Conservation (phyloP, 2,888 invertebrate species). For the Podabrus alpinus region DNA sequence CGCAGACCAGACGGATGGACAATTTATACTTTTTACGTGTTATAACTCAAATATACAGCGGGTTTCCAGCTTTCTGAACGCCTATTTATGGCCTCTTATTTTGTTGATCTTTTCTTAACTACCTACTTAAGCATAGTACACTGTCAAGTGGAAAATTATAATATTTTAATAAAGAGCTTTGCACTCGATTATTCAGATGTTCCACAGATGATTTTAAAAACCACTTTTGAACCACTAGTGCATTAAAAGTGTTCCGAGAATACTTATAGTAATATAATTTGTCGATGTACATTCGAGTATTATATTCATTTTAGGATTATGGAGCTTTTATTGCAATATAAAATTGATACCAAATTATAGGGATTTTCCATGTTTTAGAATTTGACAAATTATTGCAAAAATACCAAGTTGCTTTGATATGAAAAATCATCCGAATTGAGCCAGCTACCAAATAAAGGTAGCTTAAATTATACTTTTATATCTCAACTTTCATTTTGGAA, state of each 20-base stretch:
- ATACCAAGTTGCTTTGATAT: no score
- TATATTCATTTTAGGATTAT: no score
- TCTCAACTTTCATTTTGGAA: no score
- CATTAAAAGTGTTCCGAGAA: neutral
- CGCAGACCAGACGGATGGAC: neutral
- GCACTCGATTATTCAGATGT: neutral
- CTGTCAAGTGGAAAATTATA: neutral
- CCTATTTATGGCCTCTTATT: neutral
- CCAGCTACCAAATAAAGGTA: no score
- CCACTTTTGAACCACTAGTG: neutral
- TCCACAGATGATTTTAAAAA: neutral
- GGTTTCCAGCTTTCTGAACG: neutral
- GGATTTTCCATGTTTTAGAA: no score
- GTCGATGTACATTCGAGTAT: neutral
- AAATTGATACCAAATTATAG: no score
- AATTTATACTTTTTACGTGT: neutral
- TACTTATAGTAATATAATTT: neutral
- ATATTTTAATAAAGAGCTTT: neutral
- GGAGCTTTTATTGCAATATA: no score
- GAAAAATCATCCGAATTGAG: no score
- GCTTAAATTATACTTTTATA: no score
- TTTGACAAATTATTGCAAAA: no score
- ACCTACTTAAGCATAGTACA: neutral
- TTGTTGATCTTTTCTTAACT: neutral
- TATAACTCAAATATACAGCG: neutral